A percentile compares a stretch with the other conserved stretches of the same genome.
phyloP scores from a whole-genome alignment of 2,113 vertebrate genomes.

The Malurus alboscapulatus region DNA sequence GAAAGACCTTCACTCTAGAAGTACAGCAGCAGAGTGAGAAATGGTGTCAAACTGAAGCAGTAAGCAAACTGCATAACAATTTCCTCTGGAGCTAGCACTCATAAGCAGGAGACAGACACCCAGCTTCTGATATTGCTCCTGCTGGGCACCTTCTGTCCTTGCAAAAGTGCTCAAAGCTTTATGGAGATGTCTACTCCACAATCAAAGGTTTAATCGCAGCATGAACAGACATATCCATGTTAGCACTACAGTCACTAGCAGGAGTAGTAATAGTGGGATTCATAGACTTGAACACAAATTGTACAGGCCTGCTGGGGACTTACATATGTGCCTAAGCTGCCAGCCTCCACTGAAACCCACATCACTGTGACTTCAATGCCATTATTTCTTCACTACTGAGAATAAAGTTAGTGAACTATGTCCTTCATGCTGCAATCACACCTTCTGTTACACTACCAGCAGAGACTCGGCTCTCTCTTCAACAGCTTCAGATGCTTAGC shows the following conservation, averaged over 20 bases:
- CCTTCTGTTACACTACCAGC: not conserved
- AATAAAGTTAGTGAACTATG: not conserved
- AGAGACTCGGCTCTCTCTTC: not conserved
- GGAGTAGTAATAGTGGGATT: not conserved
- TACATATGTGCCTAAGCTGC: not conserved
- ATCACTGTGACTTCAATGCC: not conserved
- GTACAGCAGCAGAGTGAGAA: not conserved
- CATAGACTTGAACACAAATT: not conserved
- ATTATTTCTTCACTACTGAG: not conserved
- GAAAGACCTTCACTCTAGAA: not conserved
- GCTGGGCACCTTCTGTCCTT: slow-evolving; percentile 39
- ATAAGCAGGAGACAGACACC: slow-evolving; percentile 21
- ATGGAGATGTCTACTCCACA: not conserved
- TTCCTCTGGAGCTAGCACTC: slow-evolving; percentile 15
- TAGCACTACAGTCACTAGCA: not conserved
- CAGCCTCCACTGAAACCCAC: not conserved
- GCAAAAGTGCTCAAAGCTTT: slow-evolving; percentile 3
- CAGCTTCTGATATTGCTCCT: slow-evolving; percentile 7
- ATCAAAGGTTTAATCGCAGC: slow-evolving; percentile 3
- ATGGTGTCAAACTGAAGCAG: not conserved
- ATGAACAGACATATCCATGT: not conserved
- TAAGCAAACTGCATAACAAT: not conserved
- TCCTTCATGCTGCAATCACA: not conserved
- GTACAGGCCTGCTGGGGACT: not conserved
- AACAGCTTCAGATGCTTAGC: not conserved